Base-by-base conservation (phyloP, 1,140 invertebrate species). In the Danaus melanippus region DNA sequence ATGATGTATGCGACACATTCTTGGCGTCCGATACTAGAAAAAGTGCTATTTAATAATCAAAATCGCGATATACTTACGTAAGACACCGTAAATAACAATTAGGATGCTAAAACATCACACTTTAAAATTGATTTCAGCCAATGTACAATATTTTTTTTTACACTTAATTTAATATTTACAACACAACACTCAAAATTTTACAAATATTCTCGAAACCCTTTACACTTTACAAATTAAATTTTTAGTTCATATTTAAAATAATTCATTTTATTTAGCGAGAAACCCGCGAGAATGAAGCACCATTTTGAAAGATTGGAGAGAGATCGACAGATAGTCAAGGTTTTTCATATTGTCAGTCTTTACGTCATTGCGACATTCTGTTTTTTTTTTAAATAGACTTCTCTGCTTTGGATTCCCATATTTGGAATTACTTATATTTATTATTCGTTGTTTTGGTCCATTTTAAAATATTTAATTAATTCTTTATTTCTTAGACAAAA, bases 281-380 rank as follows among this genome's bases (percentile, higher is more conserved):
- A 84, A 79, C 74, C 71, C 76, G 79, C 77, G 74, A 81, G 71
- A 82, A 72, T 62, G 70, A 77, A 79, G 77, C 79, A 85, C 82
- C 82, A 84, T 84, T 82, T 78, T 84, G 80, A 85, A 84, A 77
- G 71, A 80, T 77, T 84, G 67, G 74, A 69, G 71, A 78, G 79
- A 67, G 61, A 66, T 59, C 50, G 50, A 65, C 74, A 76, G 67
- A 63, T 70, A 70, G 71, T 72, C 74, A 84, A 81, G 76, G 79
- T 78, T 81, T 84, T 84, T 80, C 67, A 57, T 69, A 67, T 69
- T 78, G 76, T 71, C 75, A 71, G 62, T 61, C 50, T 61, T 76
- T 76, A 71, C 76, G 79, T 79, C 79, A 82, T 79, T 81, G 75
- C 76, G 76, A 71, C 74, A 79, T 66, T 53, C 71, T 75, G 61